Percentiles rank a stretch among this genome's conserved stretches.
Evolutionary conservation across 37 sponge, comb jelly and placozoan species (phyloP).

Genomic region (Eunapius fragilis): DNA sequence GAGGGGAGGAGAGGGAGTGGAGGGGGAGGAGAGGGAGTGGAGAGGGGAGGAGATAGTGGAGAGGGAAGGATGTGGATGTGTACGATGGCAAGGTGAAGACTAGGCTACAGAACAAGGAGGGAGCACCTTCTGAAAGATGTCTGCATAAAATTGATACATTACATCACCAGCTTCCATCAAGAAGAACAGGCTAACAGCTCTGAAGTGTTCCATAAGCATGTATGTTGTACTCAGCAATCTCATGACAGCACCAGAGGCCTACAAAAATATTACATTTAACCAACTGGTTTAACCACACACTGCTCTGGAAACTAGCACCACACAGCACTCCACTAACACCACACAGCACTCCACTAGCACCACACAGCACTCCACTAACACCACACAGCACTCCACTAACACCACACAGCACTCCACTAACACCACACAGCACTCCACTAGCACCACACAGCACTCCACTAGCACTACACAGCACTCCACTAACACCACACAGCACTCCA

Average conservation of each 20-base stretch:
- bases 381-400: no score
- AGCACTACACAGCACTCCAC: neutral
- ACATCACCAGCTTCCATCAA: conserved; percentile 75
- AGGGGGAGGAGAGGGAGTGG: neutral
- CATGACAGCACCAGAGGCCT: conserved; percentile 43
- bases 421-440: no score
- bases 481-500: no score
- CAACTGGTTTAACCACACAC: neutral
- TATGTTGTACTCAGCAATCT: conserved; percentile 30
- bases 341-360: neutral
- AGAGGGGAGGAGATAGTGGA: neutral
- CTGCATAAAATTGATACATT: conserved; percentile 54
- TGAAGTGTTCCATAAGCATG: conserved; percentile 35
- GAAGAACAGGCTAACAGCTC: conserved; percentile 42
- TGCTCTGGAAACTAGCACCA: neutral
- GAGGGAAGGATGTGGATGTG: neutral
- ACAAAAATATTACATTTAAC: neutral
- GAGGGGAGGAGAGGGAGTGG: neutral
- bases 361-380: no score
- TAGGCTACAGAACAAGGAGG: neutral
- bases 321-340: neutral
- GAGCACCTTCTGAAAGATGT: conserved; percentile 57
- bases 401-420: neutral
- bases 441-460: neutral
- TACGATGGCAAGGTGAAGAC: no score